Base-by-base conservation (phyloP, 2,888 invertebrate species). In the Rotaria magnacalcarata region DNA sequence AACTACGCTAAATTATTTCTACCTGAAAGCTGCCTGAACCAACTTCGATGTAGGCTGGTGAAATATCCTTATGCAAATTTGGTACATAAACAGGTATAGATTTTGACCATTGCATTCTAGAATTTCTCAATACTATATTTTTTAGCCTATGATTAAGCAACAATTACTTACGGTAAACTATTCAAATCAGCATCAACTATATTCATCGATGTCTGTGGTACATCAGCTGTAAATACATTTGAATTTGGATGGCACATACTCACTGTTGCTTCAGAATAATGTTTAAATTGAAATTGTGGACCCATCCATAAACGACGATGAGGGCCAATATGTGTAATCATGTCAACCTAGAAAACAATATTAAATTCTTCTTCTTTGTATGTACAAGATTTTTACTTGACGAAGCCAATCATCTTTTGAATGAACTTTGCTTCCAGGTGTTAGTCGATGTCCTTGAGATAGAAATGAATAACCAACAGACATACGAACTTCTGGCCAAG, bases 221-320 rank as follows among this genome's bases (percentile, higher is more conserved):
- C 11, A 80, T 80, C 80, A 24, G 80, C 80, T 43, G 80, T 80
- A n/a, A 43, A 80, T 19, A 80, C 80, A 80, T 47, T 80, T 80
- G 80, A 80, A 80, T 80, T 24, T 21, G 80, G 80, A 80, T 80
- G 80, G 24, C 80, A 80, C 21, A 80, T 34, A 80, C 80, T 80
- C 21, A 80, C 80, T 47, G 80, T 80, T 80, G 80, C 80, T 80
- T 80, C 43, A 4, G 80, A 80, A 80, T 80, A 80, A 47, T 84
- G 75, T 50, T 86, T 86, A 41, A 86, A 86, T 52, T 58, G 54
- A 47, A 86, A 86, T 50, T 86, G 86, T 34, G 86, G 86, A 58
- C 86, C 86, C 86, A 86, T 86, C 56, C 84, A 86, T 47, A 86
- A 27, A 58, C 86, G 85, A 27, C 86, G 60, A 86, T 85, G 85